Base-by-base conservation (phyloP, 2,113 vertebrate genomes). In the Myocastor coypus region DNA sequence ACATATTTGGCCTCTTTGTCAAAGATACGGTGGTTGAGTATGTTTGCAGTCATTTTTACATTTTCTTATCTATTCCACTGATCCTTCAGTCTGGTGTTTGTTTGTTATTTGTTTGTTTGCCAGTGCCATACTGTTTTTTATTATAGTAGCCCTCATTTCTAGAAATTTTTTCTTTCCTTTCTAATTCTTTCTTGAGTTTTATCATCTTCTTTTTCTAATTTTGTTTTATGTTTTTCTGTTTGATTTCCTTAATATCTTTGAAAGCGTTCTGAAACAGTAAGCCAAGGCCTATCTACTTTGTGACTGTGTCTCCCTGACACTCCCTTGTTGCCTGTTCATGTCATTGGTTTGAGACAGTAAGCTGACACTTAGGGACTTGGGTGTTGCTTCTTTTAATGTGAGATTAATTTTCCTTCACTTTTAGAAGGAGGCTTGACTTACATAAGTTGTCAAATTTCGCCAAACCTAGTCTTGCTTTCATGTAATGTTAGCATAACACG, bases 351-450 rank as follows among this genome's bases (percentile, higher is more conserved):
- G 50, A 81, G 61, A 19, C 63, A 40, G 42, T 61, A 71, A 69
- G 17, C 85, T 71, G 3, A 10, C 46, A 42, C 37, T 40, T 91
- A 0, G 59, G 26, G 42, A 46, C 13, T 40, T 88, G 64, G 8
- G 57, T 37, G 20, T 77, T 69, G 64, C 40, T 88, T 75, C 26
- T 84, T 93, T 93, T 59, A 59, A 92, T n/a, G 52, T n/a, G n/a
- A 81, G 16, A 91, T 87, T 92, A 50, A 32, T 81, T 91, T 88
- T 82, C 20, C 34, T 81, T 42, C 69, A 68, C 34, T 91, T 66
- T 88, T 57, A 93, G 63, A 42, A 85, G 46, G 59, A 89, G 3
- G 24, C 28, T 71, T 80, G 37, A 32, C 37, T 75, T 13, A 13
- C 0, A 8, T 57, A 94, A 24, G 52, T 30, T 90, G 77, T 30